Evolutionary conservation across 2,797 vertebrate species (phyloP).

Genomic region (Lutjanus campechanus): DNA sequence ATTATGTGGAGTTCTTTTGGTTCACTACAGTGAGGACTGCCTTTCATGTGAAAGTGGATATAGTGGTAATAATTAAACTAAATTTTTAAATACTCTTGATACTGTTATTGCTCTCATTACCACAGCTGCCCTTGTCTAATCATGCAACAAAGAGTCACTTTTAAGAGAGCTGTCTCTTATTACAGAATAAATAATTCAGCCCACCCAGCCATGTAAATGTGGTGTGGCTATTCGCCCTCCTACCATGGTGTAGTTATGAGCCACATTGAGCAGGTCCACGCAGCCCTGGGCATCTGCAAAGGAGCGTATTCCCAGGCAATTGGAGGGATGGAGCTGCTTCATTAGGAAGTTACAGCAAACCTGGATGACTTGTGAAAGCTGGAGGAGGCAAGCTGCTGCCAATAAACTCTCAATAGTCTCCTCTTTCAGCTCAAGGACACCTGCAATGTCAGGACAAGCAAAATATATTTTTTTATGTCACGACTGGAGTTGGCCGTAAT

Average conservation of each 20-base stretch:
- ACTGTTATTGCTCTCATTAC: constrained; percentile 31
- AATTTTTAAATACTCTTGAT: constrained; percentile 19
- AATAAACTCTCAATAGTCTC: constrained; percentile 97
- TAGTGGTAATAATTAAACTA: constrained; percentile 20
- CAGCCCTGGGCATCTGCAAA: constrained; percentile 98
- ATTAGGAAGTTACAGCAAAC: constrained; percentile 99
- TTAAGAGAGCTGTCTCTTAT: constrained; percentile 18
- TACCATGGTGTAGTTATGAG: constrained; percentile 98
- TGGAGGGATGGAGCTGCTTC: constrained; percentile 98
- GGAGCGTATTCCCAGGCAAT: constrained; percentile 97
- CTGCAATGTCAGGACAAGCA: constrained; percentile 80
- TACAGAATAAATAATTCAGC: constrained; percentile 60
- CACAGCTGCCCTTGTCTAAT: constrained; percentile 8
- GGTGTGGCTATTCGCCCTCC: constrained; percentile 42
- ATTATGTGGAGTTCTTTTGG: constrained; percentile 7
- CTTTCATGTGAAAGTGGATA: constrained; percentile 16
- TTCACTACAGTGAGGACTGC: background rate
- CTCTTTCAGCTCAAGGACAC: constrained; percentile 95
- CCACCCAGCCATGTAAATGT: constrained; percentile 29
- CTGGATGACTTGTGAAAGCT: constrained; percentile 96
- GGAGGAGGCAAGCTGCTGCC: constrained; percentile 97
- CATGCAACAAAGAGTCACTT: constrained; percentile 11
- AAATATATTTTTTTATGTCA: constrained; percentile 35
- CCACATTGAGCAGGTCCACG: constrained; percentile 92
- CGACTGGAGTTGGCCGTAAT: background rate